Evolutionary conservation across 2,888 invertebrate genomes (phyloP), one percentile per base, ranked within the genome.

Genomic region (Drosophila lacicola): DNA sequence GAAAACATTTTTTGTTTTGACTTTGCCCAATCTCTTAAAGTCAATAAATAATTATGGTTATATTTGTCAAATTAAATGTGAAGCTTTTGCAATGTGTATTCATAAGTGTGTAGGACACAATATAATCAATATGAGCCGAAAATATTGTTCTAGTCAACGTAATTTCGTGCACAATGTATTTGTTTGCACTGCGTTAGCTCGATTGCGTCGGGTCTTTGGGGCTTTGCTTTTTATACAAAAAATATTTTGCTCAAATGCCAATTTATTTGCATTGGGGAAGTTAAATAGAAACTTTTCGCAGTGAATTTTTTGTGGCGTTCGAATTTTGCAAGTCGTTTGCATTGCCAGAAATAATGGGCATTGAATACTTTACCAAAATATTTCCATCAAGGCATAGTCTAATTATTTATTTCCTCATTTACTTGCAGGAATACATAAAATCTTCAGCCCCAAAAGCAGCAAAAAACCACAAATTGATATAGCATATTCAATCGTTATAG

Each of bases 371-470:
- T 25, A 25, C 25, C 25, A 25, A 29, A 29, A 8, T 29, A 29
- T 8, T 29, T 50, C 21, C 37, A 36, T 55, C 50, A 9, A 14
- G 21, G 10, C 4, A 11, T 29, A 41, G 11, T 46, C 19, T 17
- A 21, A 53, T 25, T n/a, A 9, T 3, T 36, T 3, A 21, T 45
- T 34, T 29, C 19, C 44, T 53, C 8, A 41, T 66, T 71, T 70
- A 70, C 80, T 82, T 69, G 54, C 80, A 90, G 91, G 90, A 89
- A 80, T 75, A 81, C 75, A 78, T 75, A 81, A 82, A 75, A 82
- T 82, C 78, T 82, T 78, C 81, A 82, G 70, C 82, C 81, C 66
- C 50, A 54, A 14, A 53, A 39, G 37, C 57, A 63, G 47, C 46
- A 53, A 63, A 33, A 70, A 55, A 41, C 73, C 46, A 54, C 33